Evolutionary conservation across 2,113 vertebrate genomes (phyloP), one percentile per base, ranked within the genome.

Genomic region (Dasyurus viverrinus): DNA sequence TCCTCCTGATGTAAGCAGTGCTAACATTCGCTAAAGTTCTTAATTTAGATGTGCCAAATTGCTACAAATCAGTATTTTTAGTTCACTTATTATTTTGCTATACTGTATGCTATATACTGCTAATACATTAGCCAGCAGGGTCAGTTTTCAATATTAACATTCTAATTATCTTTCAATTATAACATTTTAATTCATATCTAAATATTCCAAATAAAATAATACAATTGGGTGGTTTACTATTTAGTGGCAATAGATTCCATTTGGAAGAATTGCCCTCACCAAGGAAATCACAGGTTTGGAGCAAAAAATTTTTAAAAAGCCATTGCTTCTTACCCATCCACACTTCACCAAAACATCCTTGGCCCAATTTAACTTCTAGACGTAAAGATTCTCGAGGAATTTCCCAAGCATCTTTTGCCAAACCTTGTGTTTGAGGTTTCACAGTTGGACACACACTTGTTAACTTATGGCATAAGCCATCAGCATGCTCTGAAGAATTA

Each of bases 331-430:
- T 99, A 99, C 99, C 99, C 99, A 99, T 99, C 99, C 99, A 99
- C 23, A 99, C 99, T 98, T 99, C 99, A 98, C 99, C 99, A 91
- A 99, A 99, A 98, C 99, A 99, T 98, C 99, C 99, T 98, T 99
- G 99, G 96, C 99, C 99, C 98, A 99, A 98, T 98, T 99, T 99
- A 97, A 99, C 98, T 98, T 99, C 99, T 98, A 99, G 98, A 90
- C 99, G 98, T 94, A 99, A 98, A 54, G 99, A 99, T 94, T 99
- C 99, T 93, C 99, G 99, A 90, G 99, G 99, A 96, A 99, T 99
- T 98, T 99, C 99, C 99, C 99, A 99, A 92, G 99, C 99, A 93
- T 99, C 99, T 98, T 99, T 99, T 91, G 99, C 99, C 52, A 99
- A 98, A 96, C 99, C 99, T 98, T 99, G 99, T 46, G 99, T 99